These are phyloP conservation scores for Ptychobarbus kaznakovi DNA, from an alignment of 2,797 vertebrate species.

Conservation along the genomic window DNA sequence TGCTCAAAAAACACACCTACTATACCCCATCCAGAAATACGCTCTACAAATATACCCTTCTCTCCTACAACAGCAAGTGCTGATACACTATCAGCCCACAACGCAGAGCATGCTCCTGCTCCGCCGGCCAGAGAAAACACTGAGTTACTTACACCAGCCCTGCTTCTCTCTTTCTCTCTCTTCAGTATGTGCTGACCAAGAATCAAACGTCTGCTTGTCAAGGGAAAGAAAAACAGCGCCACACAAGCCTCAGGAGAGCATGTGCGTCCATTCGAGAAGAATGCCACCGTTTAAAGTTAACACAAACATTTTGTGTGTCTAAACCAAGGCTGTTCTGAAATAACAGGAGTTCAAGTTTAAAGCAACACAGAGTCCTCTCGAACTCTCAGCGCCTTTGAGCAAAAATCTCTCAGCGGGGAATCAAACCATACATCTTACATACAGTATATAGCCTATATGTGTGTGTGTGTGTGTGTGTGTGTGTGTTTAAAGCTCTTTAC, in stretches of 20 bases:
- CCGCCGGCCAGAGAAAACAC: slow-evolving; percentile 62
- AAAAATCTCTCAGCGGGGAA: slow-evolving; percentile 45
- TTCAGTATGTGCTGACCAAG: slow-evolving; percentile 50
- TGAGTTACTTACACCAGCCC: slow-evolving; percentile 44
- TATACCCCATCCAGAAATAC: slow-evolving; percentile 52
- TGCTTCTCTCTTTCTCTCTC: slow-evolving; percentile 29
- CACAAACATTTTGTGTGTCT: slow-evolving; percentile 52
- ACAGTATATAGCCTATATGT: not conserved
- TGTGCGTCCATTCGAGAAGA: slow-evolving; percentile 31
- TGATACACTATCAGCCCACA: slow-evolving; percentile 60
- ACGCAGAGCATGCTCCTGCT: slow-evolving; percentile 41
- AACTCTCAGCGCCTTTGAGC: slow-evolving; percentile 25
- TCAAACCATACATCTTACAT: not conserved
- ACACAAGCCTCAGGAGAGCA: slow-evolving; percentile 34
- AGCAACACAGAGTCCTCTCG: slow-evolving; percentile 57
- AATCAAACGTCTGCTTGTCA: slow-evolving; percentile 46
- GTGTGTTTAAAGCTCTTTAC: slow-evolving; percentile 54
- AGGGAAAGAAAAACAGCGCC: slow-evolving; percentile 58
- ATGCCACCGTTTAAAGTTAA: slow-evolving; percentile 42
- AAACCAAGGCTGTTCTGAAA: slow-evolving; percentile 67
- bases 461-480: slow-evolving; percentile 25
- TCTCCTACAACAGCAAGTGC: slow-evolving; percentile 49
- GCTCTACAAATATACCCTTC: slow-evolving; percentile 58
- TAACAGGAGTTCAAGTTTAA: slow-evolving; percentile 67
- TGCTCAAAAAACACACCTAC: slow-evolving; percentile 48